Evolutionary conservation across 2,797 vertebrate species (phyloP).

Genomic region (Rhinophrynus dorsalis): DNA sequence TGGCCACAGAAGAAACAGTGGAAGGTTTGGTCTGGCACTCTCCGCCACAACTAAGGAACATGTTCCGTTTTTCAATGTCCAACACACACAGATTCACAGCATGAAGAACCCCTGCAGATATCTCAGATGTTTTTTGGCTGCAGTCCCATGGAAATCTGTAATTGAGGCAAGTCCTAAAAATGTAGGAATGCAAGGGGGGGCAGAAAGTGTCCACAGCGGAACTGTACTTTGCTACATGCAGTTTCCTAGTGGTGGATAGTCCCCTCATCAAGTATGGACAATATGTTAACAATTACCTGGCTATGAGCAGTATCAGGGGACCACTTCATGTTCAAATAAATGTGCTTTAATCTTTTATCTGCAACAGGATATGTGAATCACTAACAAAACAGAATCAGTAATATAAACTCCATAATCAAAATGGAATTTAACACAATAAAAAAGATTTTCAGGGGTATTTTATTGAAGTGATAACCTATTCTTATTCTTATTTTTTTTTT

Average conservation of each 20-base stretch:
- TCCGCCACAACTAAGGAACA: conserved; percentile 15
- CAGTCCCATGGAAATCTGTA: conserved; percentile 34
- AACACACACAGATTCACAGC: conserved; percentile 33
- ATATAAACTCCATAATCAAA: background rate
- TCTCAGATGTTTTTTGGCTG: conserved; percentile 44
- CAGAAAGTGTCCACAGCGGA: conserved; percentile 9
- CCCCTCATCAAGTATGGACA: background rate
- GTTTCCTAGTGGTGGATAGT: conserved; percentile 6
- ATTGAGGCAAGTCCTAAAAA: conserved; percentile 24
- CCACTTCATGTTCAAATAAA: background rate
- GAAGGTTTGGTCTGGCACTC: conserved; percentile 33
- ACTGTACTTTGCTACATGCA: background rate
- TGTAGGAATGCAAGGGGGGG: conserved; percentile 30
- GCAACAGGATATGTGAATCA: background rate
- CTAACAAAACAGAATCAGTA: background rate
- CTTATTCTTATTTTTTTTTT: no score
- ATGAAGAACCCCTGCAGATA: conserved; percentile 31
- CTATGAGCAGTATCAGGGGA: background rate
- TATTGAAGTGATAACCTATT: no score
- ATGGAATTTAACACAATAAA: background rate
- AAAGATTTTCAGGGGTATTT: no score
- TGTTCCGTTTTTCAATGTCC: conserved; percentile 26
- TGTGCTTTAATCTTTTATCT: background rate
- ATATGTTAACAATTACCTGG: background rate
- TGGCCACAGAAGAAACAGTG: conserved; percentile 40